These are phyloP conservation scores for Seladonia tumulorum DNA, from an alignment of 2,888 invertebrate genomes.

Conservation along the genomic window DNA sequence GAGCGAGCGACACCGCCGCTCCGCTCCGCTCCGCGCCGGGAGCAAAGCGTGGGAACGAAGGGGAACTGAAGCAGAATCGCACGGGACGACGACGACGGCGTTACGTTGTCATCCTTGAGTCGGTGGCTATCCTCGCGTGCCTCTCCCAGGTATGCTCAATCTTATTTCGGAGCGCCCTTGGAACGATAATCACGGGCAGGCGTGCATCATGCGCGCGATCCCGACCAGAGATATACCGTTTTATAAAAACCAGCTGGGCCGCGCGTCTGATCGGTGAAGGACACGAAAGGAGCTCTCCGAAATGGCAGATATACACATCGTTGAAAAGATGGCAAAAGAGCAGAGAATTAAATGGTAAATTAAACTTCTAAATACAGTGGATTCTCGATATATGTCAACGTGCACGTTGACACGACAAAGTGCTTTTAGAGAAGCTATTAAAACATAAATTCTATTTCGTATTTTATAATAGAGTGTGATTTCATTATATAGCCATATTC, in stretches of 20 bases:
- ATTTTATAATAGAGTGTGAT: too few species aligned
- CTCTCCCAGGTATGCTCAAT: constrained; percentile 2
- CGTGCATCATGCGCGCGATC: constrained; percentile 3
- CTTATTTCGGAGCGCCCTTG: constrained; percentile 44
- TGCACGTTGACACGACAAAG: too few species aligned
- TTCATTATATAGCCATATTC: too few species aligned
- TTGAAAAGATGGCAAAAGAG: too few species aligned
- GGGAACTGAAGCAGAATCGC: not conserved
- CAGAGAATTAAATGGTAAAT: too few species aligned
- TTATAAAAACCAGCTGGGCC: constrained; percentile 40
- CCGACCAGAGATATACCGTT: constrained; percentile 30
- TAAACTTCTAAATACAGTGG: too few species aligned
- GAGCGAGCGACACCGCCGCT: constrained; percentile 16
- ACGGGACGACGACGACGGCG: constrained; percentile 4
- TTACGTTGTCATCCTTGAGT: constrained; percentile 46
- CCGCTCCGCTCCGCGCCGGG: constrained; percentile 10
- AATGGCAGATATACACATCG: too few species aligned
- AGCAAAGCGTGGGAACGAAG: constrained; percentile 38
- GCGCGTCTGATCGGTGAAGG: not conserved
- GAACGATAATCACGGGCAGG: constrained; percentile 29
- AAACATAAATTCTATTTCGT: too few species aligned
- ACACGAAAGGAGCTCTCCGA: not conserved
- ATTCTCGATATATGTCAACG: too few species aligned
- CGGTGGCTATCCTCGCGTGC: constrained; percentile 24
- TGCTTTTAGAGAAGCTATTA: too few species aligned